These are phyloP conservation scores for Hypsibius dujardini DNA, from an alignment of 1,140 invertebrate species.

Conservation along the genomic window DNA sequence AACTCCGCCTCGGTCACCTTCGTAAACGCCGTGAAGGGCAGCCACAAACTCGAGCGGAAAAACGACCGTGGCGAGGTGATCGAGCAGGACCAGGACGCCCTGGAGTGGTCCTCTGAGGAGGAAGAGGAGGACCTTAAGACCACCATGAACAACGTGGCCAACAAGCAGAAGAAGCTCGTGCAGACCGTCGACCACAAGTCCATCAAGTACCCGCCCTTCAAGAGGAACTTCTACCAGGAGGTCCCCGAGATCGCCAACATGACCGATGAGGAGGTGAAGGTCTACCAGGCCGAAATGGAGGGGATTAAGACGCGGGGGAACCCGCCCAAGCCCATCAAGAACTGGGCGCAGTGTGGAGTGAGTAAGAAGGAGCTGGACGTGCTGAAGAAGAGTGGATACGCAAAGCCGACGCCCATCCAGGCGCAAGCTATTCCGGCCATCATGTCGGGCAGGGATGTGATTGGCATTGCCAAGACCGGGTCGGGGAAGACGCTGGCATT, in stretches of 20 bases:
- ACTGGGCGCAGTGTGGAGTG: constrained; percentile 96
- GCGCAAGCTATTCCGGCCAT: constrained; percentile 95
- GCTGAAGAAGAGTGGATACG: constrained; percentile 74
- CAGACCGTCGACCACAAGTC: constrained; percentile 62
- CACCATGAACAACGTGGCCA: constrained; percentile 66
- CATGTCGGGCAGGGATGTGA: constrained; percentile 86
- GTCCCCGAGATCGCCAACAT: constrained; percentile 72
- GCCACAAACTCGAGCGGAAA: constrained; percentile 37
- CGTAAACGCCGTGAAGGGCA: neutral
- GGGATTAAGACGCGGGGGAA: constrained; percentile 49
- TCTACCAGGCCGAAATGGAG: constrained; percentile 52
- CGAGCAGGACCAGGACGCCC: constrained; percentile 85
- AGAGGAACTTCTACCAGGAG: constrained; percentile 92
- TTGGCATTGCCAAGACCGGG: constrained; percentile 97
- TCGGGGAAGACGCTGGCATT: constrained; percentile 40
- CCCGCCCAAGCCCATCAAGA: constrained; percentile 85
- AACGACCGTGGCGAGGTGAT: constrained; percentile 75
- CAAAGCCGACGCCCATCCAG: constrained; percentile 97
- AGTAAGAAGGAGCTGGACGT: constrained; percentile 87
- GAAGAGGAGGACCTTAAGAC: constrained; percentile 81
- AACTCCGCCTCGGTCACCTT: neutral
- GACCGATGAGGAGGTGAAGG: constrained; percentile 69
- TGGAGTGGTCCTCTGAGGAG: constrained; percentile 93
- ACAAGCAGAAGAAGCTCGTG: constrained; percentile 69
- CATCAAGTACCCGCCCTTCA: constrained; percentile 64